A percentile compares a stretch with the other conserved stretches of the same genome.
phyloP scores from a whole-genome alignment of 2,797 vertebrate genomes.

The Crocidura indochinensis region DNA sequence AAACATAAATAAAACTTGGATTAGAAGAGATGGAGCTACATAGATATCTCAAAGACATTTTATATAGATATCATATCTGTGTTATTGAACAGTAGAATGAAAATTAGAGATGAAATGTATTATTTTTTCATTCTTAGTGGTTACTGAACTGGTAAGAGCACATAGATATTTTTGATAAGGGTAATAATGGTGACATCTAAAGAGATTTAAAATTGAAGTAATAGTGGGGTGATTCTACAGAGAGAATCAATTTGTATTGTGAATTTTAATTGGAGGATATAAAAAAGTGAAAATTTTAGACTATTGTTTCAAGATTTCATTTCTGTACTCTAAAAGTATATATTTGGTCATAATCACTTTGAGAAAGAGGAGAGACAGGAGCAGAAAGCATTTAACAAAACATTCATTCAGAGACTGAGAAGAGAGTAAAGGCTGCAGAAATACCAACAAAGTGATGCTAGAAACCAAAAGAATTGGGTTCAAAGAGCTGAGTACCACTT shows the following conservation, averaged over 20 bases:
- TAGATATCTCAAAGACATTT: not conserved
- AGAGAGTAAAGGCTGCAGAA: not conserved
- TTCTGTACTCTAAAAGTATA: conserved; percentile 14
- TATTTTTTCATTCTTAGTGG: too few species aligned
- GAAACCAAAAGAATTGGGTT: not conserved
- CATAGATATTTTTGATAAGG: not conserved
- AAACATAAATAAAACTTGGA: not conserved
- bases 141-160: not conserved
- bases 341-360: not conserved
- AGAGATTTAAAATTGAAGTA: not conserved
- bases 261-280: not conserved
- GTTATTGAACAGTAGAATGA: not conserved
- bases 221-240: not conserved
- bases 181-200: not conserved
- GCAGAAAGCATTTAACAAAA: not conserved
- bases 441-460: not conserved
- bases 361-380: not conserved
- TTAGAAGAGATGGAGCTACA: not conserved
- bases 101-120: too few species aligned
- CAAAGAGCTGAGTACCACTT: not conserved
- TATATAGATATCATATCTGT: not conserved
- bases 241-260: too few species aligned
- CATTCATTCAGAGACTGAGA: not conserved
- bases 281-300: not conserved
- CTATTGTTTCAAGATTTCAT: not conserved